Conservation (phyloP, 2,888 invertebrate genomes). For the Sipha maydis region DNA sequence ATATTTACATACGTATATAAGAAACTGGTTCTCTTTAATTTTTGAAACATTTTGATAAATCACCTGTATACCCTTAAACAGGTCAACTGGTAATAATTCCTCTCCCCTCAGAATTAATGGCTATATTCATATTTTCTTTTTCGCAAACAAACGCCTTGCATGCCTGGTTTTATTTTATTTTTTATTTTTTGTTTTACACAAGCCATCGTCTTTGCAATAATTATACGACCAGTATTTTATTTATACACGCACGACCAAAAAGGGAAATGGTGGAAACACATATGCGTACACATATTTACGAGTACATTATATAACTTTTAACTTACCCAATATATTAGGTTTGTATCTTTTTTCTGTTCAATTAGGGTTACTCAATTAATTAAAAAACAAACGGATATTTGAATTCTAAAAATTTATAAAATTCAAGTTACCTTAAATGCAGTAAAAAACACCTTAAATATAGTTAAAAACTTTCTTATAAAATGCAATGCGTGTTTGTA, state of each 20-base stretch:
- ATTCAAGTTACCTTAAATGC: too few relatives aligned
- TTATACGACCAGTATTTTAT: not conserved
- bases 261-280: conserved; percentile 41
- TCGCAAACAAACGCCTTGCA: not conserved
- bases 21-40: too few relatives aligned
- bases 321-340: not conserved
- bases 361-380: too few relatives aligned
- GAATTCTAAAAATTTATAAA: not conserved
- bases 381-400: not conserved
- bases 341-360: too few relatives aligned
- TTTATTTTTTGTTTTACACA: not conserved
- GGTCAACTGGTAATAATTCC: too few relatives aligned
- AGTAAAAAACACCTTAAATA: not conserved
- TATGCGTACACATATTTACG: not conserved
- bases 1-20: too few relatives aligned
- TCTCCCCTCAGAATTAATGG: too few relatives aligned
- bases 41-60: too few relatives aligned
- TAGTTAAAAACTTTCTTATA: not conserved
- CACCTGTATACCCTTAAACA: too few relatives aligned
- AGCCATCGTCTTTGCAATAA: too few relatives aligned
- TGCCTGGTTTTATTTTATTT: not conserved
- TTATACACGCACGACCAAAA: conserved; percentile 16
- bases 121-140: not conserved
- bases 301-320: not conserved
- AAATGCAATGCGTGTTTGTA: too few relatives aligned